These are phyloP conservation scores for Drosophila kurseongensis DNA, from an alignment of 1,140 invertebrate genomes.

Conservation along the genomic window DNA sequence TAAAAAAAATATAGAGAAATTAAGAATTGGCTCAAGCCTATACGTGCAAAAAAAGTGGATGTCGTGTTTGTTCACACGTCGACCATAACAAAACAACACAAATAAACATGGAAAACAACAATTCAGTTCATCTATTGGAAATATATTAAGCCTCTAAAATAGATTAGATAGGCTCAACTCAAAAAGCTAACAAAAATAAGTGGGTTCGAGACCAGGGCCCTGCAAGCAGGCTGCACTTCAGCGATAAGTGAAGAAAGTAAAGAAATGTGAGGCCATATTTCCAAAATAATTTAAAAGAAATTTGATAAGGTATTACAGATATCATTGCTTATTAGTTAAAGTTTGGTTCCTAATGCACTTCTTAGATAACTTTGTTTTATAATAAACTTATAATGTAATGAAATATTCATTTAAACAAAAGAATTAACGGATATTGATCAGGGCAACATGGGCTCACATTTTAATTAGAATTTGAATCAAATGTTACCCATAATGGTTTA, in stretches of 20 bases:
- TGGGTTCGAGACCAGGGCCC: background rate
- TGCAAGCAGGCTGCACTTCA: constrained; percentile 50
- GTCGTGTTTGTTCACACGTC: constrained; percentile 68
- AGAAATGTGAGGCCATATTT: constrained; percentile 8
- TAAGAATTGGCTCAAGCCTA: constrained; percentile 13
- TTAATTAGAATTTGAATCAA: background rate
- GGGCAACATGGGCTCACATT: background rate
- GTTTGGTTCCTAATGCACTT: no score
- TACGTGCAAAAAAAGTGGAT: constrained; percentile 33
- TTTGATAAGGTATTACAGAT: background rate
- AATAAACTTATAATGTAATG: no score
- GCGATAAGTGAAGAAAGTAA: constrained; percentile 42
- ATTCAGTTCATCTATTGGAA: constrained; percentile 40
- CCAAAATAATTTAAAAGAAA: constrained; percentile 13
- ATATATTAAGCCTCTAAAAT: constrained; percentile 35
- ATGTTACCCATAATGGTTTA: background rate
- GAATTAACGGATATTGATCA: background rate
- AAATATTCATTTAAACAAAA: no score
- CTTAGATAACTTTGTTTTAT: no score
- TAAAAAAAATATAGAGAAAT: constrained; percentile 19
- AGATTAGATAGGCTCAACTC: no score
- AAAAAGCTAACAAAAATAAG: no score
- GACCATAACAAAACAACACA: constrained; percentile 52
- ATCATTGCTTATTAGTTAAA: background rate
- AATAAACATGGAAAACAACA: constrained; percentile 21